Evolutionary conservation across 2,797 vertebrate genomes (phyloP), one percentile per base, ranked within the genome.

Genomic region (Ibycter americanus): DNA sequence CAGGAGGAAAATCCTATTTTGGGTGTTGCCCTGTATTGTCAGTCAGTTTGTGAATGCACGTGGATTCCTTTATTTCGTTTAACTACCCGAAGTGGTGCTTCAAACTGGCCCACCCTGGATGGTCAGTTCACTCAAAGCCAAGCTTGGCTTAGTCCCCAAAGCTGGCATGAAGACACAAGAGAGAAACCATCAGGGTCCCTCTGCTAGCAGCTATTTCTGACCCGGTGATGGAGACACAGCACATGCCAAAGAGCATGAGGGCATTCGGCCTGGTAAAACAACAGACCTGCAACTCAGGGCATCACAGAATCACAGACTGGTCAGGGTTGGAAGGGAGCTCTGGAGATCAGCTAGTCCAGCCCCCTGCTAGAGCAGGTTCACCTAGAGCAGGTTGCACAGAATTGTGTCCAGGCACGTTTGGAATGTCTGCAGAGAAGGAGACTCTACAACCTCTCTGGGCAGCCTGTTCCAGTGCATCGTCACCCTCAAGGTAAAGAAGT

Each of bases 191-290:
- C 52, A 73, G 61, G 4, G 17, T 59, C 23, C 14, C 46, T 65
- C 58, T 34, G 67, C 63, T 44, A 8, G 0, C 21, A 20, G 20
- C 4, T 23, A 16, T 19, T 76, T 76, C 79, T 85, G 78, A 59
- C 36, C 15, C 0, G 0, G 6, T 18, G 38, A 49, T 0, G 2
- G 59, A 82, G 54, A 56, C 11, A 1, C 12, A 11, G 15, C 23
- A 9, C 27, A 2, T 12, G 8, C 12, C 44, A 44, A 54, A 36
- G 15, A 47, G 52, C 22, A 12, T 1, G 0, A 65, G 36, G 22
- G 16, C 4, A 1, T 74, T 63, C 61, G 70, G 12, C 38, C 65
- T 59, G 40, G 19, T n/a, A 12, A 68, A 72, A 90, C 23, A 63
- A 21, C 44, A 42, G 34, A 25, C 15, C 23, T 26, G 13, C 68